These are phyloP conservation scores for Mechanitis mazaeus DNA, from an alignment of 2,888 invertebrate species.

Conservation along the genomic window DNA sequence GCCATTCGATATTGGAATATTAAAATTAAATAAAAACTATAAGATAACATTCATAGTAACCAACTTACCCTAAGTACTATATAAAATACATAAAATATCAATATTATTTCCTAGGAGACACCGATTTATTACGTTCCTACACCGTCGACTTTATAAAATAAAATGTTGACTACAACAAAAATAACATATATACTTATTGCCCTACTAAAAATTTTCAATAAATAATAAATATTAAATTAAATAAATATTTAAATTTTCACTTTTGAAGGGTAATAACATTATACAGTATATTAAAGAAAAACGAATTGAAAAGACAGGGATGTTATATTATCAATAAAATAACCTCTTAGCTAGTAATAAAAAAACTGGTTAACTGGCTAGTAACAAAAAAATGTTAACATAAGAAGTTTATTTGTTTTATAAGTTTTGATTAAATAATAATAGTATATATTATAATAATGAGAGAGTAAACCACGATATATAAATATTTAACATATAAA, in stretches of 20 bases:
- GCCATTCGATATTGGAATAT: conserved; percentile 32
- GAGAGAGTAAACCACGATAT: too few species aligned
- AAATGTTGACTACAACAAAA: conserved; percentile 41
- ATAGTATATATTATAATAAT: too few species aligned
- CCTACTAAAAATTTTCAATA: conserved; percentile 6
- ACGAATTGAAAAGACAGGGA: too few species aligned
- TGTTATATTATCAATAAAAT: too few species aligned
- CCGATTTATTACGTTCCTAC: conserved; percentile 68
- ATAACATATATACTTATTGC: conserved; percentile 16
- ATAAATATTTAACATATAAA: too few species aligned
- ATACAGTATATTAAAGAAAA: too few species aligned
- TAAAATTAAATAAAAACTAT: conserved; percentile 18
- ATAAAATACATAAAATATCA: conserved; percentile 51
- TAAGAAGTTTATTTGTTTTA: too few species aligned
- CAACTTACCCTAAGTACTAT: conserved; percentile 44
- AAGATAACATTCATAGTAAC: conserved; percentile 8
- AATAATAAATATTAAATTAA: background rate
- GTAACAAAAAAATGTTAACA: too few species aligned
- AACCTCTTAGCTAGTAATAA: too few species aligned
- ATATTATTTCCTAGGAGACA: conserved; percentile 75
- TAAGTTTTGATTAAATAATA: too few species aligned
- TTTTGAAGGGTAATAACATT: too few species aligned
- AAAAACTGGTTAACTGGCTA: too few species aligned
- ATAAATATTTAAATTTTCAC: background rate
- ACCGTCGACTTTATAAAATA: conserved; percentile 49